These are phyloP conservation scores for Aegypius monachus DNA, from an alignment of 2,113 vertebrate species.

Conservation along the genomic window DNA sequence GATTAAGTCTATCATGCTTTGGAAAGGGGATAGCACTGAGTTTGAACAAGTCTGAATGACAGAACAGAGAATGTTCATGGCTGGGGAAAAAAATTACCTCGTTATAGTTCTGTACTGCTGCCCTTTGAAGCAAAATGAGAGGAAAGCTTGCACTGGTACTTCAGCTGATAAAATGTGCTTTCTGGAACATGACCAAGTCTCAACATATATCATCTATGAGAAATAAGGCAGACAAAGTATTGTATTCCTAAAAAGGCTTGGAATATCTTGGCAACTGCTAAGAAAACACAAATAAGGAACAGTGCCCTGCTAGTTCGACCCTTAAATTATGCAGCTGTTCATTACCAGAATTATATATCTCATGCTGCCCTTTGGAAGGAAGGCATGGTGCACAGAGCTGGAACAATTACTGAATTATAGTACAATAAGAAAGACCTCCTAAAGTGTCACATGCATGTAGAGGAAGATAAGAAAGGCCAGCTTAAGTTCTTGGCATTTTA, in stretches of 20 bases:
- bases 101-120: slow-evolving; percentile 63
- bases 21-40: slow-evolving; percentile 33
- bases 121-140: slow-evolving; percentile 74
- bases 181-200: slow-evolving; percentile 67
- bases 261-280: slow-evolving; percentile 70
- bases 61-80: slow-evolving; percentile 62
- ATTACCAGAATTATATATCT: slow-evolving; percentile 75
- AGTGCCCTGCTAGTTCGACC: slow-evolving; percentile 57
- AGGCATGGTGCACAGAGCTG: slow-evolving; percentile 69
- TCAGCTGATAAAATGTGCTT: slow-evolving; percentile 73
- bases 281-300: slow-evolving; percentile 71
- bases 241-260: slow-evolving; percentile 63
- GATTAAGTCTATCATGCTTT: slow-evolving; percentile 69
- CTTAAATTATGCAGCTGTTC: slow-evolving; percentile 80
- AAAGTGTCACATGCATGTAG: slow-evolving; percentile 73
- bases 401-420: slow-evolving; percentile 80
- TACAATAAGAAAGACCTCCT: slow-evolving; percentile 77
- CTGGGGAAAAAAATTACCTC: slow-evolving; percentile 64
- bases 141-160: slow-evolving; percentile 65
- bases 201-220: slow-evolving; percentile 62
- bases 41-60: slow-evolving; percentile 58
- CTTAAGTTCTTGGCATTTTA: slow-evolving; percentile 82
- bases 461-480: slow-evolving; percentile 78
- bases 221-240: slow-evolving; percentile 68
- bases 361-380: slow-evolving; percentile 74